Conservation (phyloP, 2,113 vertebrate genomes). For the Brachirus orientalis region DNA sequence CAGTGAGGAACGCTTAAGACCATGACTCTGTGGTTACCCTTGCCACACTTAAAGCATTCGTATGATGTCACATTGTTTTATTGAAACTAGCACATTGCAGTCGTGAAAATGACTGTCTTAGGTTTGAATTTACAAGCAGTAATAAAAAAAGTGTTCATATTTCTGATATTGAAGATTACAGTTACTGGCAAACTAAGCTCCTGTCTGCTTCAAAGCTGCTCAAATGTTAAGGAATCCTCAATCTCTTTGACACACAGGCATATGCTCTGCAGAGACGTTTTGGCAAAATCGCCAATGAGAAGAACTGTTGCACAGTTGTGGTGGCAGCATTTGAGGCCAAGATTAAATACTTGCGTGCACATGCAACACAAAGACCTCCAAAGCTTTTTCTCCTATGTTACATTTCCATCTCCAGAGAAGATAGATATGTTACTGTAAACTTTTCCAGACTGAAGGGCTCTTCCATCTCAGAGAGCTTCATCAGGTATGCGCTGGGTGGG, state of each 20-base stretch:
- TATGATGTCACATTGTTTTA: slow-evolving; percentile 23
- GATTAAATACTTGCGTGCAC: slow-evolving; percentile 30
- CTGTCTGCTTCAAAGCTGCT: slow-evolving; percentile 19
- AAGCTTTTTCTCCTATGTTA: slow-evolving; percentile 11
- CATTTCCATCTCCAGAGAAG: slow-evolving; percentile 23
- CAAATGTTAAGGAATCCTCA: slow-evolving; percentile 20
- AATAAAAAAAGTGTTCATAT: neutral
- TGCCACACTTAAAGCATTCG: slow-evolving; percentile 18
- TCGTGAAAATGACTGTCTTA: slow-evolving; percentile 7
- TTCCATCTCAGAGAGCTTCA: slow-evolving; percentile 18
- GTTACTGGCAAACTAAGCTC: slow-evolving; percentile 13
- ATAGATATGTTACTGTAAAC: slow-evolving; percentile 20
- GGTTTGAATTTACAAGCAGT: neutral
- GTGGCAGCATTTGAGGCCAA: slow-evolving; percentile 19
- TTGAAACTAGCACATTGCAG: slow-evolving; percentile 17
- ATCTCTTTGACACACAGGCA: slow-evolving; percentile 24
- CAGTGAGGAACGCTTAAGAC: slow-evolving; percentile 25
- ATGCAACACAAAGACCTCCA: slow-evolving; percentile 22
- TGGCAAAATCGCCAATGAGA: slow-evolving; percentile 14
- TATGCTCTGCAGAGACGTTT: slow-evolving; percentile 14
- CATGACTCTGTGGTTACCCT: slow-evolving; percentile 10
- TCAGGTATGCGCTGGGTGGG: slow-evolving; percentile 24
- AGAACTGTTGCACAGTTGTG: slow-evolving; percentile 15
- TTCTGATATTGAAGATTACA: neutral
- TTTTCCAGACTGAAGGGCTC: slow-evolving; percentile 18